Conservation (phyloP, 2,888 invertebrate genomes). For the Plagodis dolabraria region DNA sequence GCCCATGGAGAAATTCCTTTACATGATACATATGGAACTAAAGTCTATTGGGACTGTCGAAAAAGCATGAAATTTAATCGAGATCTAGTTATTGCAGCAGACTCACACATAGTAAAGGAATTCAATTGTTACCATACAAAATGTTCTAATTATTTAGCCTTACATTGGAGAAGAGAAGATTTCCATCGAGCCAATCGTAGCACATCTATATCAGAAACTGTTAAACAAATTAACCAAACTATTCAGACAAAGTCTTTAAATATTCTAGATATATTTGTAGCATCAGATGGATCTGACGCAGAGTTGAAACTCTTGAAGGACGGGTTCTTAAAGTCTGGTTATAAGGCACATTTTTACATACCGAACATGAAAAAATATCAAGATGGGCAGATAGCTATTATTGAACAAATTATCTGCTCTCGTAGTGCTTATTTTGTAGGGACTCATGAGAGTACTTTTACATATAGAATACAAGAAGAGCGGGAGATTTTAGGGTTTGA, state of each 20-base stretch:
- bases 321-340: conserved; percentile 65
- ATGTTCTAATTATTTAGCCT: conserved; percentile 90
- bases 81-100: conserved; percentile 87
- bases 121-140: conserved; percentile 56
- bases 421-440: conserved; percentile 95
- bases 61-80: conserved; percentile 96
- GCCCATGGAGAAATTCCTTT: conserved; percentile 94
- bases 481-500: conserved; percentile 96
- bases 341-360: conserved; percentile 57
- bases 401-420: conserved; percentile 98
- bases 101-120: conserved; percentile 79
- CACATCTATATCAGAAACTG: conserved; percentile 90
- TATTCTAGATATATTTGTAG: conserved; percentile 88
- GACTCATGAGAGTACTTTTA: conserved; percentile 97
- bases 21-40: conserved; percentile 94
- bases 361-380: conserved; percentile 81
- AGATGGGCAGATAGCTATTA: conserved; percentile 95
- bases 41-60: conserved; percentile 93
- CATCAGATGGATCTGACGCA: conserved; percentile 91
- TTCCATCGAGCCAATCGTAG: conserved; percentile 89
- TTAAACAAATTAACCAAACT: conserved; percentile 87
- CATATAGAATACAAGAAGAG: conserved; percentile 98
- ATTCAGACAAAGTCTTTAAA: conserved; percentile 78
- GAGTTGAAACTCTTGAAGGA: conserved; percentile 80
- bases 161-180: conserved; percentile 95